Base-by-base conservation (phyloP, 2,888 invertebrate genomes). In the Cyaniris semiargus region DNA sequence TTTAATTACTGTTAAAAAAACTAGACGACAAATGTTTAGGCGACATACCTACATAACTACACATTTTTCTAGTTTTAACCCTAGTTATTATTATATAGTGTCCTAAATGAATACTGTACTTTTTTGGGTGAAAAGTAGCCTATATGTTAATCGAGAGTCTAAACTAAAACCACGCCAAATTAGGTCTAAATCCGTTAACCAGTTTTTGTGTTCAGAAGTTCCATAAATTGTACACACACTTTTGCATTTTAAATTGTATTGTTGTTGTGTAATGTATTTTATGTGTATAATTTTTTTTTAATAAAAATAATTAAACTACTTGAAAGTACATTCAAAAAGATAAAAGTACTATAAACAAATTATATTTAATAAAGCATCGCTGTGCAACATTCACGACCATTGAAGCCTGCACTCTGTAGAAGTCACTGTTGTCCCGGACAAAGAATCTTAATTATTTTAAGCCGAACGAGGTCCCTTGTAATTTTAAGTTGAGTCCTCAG, bases 391-490 rank as follows among this genome's bases (percentile, higher is more conserved):
- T 80, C 77, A 78, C 77, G 76, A 77, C 79, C 79, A 79, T 78
- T 79, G 81, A 80, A 81, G 80, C 81, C 80, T 80, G 82, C 82
- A 81, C 83, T 82, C 82, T 84, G 80, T 81, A 81, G 81, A 81
- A 80, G 83, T 85, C 82, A 81, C 80, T 83, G 84, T 84, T 85
- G 83, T 84, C 86, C 86, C 84, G 83, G 85, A 91, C 90, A 90
- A 91, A 90, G 89, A 89, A 88, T 90, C 88, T 91, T 92, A 93
- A 93, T 93, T 92, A 91, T 90, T 91, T 92, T 89, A 90, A 92
- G 89, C 90, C 86, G 87, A 88, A 87, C 87, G 85, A 88, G 88
- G 88, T 87, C 85, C 85, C 84, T 84, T 85, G 88, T 91, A 89
- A 91, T 92, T 91, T 87, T 88, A 90, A 90, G 88, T 89, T 88